phyloP scores from a whole-genome alignment of 2,113 vertebrate genomes.

The Steatornis caripensis region DNA sequence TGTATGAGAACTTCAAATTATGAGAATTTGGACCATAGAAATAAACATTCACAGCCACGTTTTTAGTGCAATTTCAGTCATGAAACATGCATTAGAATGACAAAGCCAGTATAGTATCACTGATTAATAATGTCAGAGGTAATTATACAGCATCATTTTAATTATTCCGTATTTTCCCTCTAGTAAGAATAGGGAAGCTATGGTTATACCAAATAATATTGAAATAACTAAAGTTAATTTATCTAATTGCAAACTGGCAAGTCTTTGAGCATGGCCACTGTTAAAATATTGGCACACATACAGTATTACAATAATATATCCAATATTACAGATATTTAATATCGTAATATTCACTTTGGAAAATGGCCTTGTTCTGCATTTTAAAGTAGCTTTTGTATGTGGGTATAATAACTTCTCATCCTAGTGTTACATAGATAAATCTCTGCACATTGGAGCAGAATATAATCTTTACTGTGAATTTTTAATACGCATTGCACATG shows the following conservation, averaged over 20 bases:
- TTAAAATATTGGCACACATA: background rate
- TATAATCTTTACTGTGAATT: background rate
- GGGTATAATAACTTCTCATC: background rate
- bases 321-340: background rate
- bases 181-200: background rate
- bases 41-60: background rate
- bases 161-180: background rate
- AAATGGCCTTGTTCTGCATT: background rate
- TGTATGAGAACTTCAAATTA: background rate
- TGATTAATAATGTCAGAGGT: background rate
- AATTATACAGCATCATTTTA: background rate
- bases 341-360: background rate
- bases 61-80: background rate
- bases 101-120: background rate
- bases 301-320: background rate
- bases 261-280: background rate
- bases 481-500: background rate
- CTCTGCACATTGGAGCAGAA: background rate
- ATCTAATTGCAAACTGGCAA: background rate
- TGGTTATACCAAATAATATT: background rate
- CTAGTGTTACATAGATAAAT: background rate
- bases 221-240: background rate
- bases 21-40: background rate
- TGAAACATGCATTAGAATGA: background rate
- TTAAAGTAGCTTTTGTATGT: background rate